A percentile compares a stretch with the other conserved stretches of the same genome.
Evolutionary conservation across 2,888 invertebrate species (phyloP).

Genomic region (Euplexia lucipara): DNA sequence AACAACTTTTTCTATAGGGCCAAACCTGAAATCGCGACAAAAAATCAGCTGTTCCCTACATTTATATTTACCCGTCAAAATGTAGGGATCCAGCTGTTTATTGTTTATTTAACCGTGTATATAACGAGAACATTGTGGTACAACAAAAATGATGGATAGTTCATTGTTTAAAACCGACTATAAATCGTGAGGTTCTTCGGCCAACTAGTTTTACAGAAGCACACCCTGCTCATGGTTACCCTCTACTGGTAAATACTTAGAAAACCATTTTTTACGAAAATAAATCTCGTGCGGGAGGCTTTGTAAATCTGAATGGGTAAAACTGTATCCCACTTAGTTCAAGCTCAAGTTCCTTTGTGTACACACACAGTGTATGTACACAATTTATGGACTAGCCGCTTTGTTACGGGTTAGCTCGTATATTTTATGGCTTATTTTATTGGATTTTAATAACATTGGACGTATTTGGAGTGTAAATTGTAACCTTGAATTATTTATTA

Average conservation of each 20-base stretch:
- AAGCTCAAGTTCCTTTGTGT: slow-evolving; percentile 31
- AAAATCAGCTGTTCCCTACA: too few relatives aligned
- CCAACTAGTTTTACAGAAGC: neutral
- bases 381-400: slow-evolving; percentile 35
- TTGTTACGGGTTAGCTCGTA: slow-evolving; percentile 20
- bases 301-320: slow-evolving; percentile 49
- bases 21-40: too few relatives aligned
- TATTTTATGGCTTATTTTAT: slow-evolving; percentile 25
- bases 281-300: slow-evolving; percentile 42
- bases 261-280: slow-evolving; percentile 28
- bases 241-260: slow-evolving; percentile 11
- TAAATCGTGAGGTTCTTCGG: too few relatives aligned
- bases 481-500: neutral
- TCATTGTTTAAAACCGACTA: neutral
- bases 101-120: too few relatives aligned
- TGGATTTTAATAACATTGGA: slow-evolving; percentile 1
- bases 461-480: too few relatives aligned
- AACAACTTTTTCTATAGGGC: too few relatives aligned
- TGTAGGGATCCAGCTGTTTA: too few relatives aligned
- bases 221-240: neutral
- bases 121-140: too few relatives aligned
- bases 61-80: too few relatives aligned
- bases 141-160: neutral
- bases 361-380: slow-evolving; percentile 24
- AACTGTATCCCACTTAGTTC: slow-evolving; percentile 52